Base-by-base conservation (phyloP, 2,888 invertebrate species). In the Latrodectus elegans region DNA sequence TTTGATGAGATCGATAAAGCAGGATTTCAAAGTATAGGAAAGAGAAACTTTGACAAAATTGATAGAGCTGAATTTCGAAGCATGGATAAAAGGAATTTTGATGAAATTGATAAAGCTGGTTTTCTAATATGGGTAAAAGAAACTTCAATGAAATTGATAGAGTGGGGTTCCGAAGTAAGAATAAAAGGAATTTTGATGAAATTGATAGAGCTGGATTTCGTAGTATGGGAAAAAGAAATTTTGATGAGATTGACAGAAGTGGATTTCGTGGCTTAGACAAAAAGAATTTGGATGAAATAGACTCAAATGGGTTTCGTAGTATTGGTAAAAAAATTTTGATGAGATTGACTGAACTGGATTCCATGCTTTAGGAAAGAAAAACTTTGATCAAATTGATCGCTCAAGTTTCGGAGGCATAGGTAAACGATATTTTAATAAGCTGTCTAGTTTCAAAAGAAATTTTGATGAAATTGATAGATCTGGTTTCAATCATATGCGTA, bases 381-480 rank as follows among this genome's bases (percentile, higher is more conserved):
- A 78, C 22, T 53, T 84, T 11, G 84, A 84, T 53, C 73, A 78
- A 78, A 73, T 73, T 8, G 84, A 73, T 12, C 26, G 74, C 53
- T 38, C 72, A 11, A 84, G 84, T 6, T 71, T 88, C 52, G 52
- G 74, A 8, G 26, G 70, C 4, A 55, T 88, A n/a, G 68, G 71
- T 0, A 88, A 88, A 76, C 82, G 78, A 67, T 77, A 83, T 78
- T 82, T 83, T 52, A 82, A 87, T 74, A 79, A 88, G 15, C 78
- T 88, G 4, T 84, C 84, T 52, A 17, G 84, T 53, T 38, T 67
- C 4, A 81, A 88, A 64, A 75, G 74, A 64, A 82, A 81, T 74
- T 84, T 84, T 70, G 88, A 84, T 81, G 88, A 88, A 51, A 88
- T 84, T 52, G 84, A 88, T 38, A n/a, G 76, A 68, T 38, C 80